These are phyloP conservation scores for Emydocephalus ijimae DNA, from an alignment of 2,113 vertebrate genomes.

Conservation along the genomic window DNA sequence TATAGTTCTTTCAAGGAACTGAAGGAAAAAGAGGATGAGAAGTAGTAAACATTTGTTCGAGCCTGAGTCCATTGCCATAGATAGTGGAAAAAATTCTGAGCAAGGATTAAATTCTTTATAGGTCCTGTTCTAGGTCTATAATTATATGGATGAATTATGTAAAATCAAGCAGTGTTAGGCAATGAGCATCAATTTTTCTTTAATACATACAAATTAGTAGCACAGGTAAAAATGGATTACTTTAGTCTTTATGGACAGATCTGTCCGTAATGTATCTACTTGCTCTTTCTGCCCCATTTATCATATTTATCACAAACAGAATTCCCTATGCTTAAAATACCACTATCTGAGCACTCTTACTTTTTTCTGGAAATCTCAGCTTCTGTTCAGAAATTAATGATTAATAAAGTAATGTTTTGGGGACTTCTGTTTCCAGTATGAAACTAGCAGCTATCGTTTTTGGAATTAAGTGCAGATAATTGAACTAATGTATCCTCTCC, in stretches of 20 bases:
- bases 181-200: neutral
- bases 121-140: neutral
- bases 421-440: constrained; percentile 12
- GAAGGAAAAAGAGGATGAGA: neutral
- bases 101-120: neutral
- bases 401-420: constrained; percentile 2
- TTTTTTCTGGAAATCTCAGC: constrained; percentile 6
- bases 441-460: neutral
- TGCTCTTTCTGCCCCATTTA: constrained; percentile 19
- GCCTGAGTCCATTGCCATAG: neutral
- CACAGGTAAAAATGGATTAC: neutral
- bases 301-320: neutral
- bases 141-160: neutral
- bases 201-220: neutral
- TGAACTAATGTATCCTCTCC: constrained; percentile 24
- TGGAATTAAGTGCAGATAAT: constrained; percentile 5
- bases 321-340: neutral
- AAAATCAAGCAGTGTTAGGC: neutral
- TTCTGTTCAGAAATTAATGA: constrained; percentile 10
- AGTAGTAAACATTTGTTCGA: neutral
- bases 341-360: constrained; percentile 3
- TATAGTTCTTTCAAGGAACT: neutral
- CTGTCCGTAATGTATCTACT: neutral
- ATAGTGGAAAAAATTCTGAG: neutral
- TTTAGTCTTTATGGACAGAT: neutral